Conservation (phyloP, 2,888 invertebrate species). For the Hypselothyrea guttata region DNA sequence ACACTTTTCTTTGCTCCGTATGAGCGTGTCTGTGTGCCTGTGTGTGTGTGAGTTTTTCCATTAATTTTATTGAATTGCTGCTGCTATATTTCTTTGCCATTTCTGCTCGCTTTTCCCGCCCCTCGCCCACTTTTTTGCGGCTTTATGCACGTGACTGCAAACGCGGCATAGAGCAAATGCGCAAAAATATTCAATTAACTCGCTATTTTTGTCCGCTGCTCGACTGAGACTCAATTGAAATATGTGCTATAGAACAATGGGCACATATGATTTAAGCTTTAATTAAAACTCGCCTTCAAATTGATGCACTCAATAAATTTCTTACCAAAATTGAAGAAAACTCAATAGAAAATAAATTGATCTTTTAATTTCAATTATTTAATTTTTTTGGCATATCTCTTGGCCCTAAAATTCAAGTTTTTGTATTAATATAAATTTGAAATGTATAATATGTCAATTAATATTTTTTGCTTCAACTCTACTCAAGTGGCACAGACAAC, state of each 20-base stretch:
- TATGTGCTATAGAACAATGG: background rate
- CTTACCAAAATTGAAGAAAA: no score
- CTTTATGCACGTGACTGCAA: conserved; percentile 40
- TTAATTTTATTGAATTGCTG: conserved; percentile 59
- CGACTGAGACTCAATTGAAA: background rate
- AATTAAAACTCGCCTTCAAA: no score
- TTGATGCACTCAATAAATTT: no score
- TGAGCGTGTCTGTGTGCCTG: background rate
- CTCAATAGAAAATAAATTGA: no score
- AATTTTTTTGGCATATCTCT: no score
- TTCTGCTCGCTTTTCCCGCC: conserved; percentile 10
- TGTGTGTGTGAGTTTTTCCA: conserved; percentile 29
- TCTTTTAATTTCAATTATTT: no score
- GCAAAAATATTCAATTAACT: conserved; percentile 54
- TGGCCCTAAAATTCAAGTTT: no score
- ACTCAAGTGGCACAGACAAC: conserved; percentile 36
- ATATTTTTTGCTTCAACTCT: no score
- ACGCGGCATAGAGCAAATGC: conserved; percentile 41
- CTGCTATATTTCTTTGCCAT: conserved; percentile 19
- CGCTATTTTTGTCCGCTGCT: background rate
- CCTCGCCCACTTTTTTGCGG: conserved; percentile 11
- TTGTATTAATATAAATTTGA: no score
- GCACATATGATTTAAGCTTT: background rate
- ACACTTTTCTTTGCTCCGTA: conserved; percentile 42
- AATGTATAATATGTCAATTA: no score